These are phyloP conservation scores for Eupithecia subumbrata DNA, from an alignment of 2,888 invertebrate genomes.

Conservation along the genomic window DNA sequence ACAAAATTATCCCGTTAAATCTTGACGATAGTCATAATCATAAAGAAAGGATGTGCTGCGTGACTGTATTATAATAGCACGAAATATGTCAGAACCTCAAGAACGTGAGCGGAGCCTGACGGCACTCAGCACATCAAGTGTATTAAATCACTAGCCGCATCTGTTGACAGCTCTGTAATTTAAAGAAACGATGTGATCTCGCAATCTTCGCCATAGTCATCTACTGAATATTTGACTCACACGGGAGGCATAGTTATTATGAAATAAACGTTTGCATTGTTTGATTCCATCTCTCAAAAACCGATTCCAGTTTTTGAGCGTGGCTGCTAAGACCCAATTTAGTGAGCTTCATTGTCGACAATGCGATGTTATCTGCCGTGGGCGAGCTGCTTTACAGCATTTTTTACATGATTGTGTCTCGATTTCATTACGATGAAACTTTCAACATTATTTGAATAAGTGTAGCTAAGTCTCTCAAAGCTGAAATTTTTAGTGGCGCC, in stretches of 20 bases:
- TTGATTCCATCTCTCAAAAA: conserved; percentile 35
- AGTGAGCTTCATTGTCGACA: conserved; percentile 61
- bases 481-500: not conserved
- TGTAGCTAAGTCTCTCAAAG: no score
- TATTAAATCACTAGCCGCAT: conserved; percentile 31
- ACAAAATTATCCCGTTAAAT: conserved; percentile 63
- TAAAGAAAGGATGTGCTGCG: conserved; percentile 44
- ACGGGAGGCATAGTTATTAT: not conserved
- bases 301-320: conserved; percentile 56
- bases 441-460: not conserved
- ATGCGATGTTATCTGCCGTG: conserved; percentile 69
- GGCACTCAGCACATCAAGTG: conserved; percentile 40
- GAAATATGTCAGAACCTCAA: conserved; percentile 35
- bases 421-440: conserved; percentile 39
- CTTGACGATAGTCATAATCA: conserved; percentile 48
- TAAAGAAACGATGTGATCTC: conserved; percentile 19
- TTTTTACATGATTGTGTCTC: conserved; percentile 57
- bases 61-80: conserved; percentile 46
- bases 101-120: conserved; percentile 36
- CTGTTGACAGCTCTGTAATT: conserved; percentile 36
- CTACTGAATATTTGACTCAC: not conserved
- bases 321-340: conserved; percentile 62
- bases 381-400: conserved; percentile 70
- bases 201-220: not conserved
- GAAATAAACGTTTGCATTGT: not conserved